Conservation (phyloP, 2,113 vertebrate species). For the Hyaena hyaena region DNA sequence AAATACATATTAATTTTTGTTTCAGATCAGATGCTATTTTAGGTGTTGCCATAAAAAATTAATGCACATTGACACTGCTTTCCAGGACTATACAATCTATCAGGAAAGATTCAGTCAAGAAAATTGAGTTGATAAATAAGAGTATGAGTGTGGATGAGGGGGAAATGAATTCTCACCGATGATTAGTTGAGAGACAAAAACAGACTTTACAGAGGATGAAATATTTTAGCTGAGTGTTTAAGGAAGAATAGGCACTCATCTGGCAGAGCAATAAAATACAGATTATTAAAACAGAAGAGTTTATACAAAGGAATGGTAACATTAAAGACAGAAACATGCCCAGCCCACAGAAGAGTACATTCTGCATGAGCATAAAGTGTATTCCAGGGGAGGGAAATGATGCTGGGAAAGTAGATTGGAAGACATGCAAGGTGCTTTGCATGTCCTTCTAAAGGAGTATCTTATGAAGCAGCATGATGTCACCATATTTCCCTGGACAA, state of each 20-base stretch:
- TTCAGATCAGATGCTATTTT: background rate
- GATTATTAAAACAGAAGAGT: background rate
- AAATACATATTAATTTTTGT: background rate
- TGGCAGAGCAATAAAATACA: background rate
- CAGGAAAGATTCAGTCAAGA: background rate
- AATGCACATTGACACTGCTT: background rate
- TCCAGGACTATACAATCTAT: background rate
- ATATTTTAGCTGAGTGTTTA: background rate
- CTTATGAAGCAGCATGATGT: background rate
- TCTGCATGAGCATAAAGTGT: background rate
- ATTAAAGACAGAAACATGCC: background rate
- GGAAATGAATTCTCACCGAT: background rate
- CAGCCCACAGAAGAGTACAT: background rate
- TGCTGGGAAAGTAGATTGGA: background rate
- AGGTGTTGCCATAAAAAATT: background rate
- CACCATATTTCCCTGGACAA: background rate
- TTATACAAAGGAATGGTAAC: background rate
- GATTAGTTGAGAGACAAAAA: background rate
- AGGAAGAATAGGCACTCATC: background rate
- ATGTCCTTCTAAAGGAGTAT: background rate
- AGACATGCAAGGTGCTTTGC: background rate
- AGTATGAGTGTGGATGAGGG: too few species aligned
- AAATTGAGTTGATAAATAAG: background rate
- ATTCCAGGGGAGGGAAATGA: too few species aligned
- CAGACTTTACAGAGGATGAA: background rate